Evolutionary conservation across 2,797 vertebrate species (phyloP).

Genomic region (Rhinatrema bivittatum): DNA sequence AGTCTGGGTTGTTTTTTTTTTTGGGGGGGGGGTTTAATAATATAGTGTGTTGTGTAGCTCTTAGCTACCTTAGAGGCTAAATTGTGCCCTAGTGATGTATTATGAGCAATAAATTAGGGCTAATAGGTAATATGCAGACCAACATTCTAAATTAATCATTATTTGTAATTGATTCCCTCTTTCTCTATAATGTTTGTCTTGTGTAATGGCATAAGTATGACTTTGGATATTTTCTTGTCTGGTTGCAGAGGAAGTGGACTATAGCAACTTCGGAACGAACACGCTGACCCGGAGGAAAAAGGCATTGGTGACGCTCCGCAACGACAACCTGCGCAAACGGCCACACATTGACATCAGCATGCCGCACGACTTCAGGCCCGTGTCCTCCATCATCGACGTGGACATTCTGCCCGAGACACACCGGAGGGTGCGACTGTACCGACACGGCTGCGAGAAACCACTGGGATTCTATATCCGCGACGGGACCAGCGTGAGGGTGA

Average conservation of each 20-base stretch:
- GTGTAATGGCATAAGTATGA: too few species aligned
- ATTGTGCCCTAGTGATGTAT: too few species aligned
- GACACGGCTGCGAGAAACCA: conserved; percentile 88
- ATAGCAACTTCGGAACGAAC: conserved; percentile 78
- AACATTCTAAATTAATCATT: too few species aligned
- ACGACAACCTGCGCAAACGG: conserved; percentile 81
- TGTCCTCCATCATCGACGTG: conserved; percentile 96
- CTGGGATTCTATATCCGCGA: conserved; percentile 96
- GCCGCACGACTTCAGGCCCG: conserved; percentile 92
- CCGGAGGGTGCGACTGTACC: conserved; percentile 84
- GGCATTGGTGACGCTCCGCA: conserved; percentile 76
- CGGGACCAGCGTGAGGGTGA: conserved; percentile 87
- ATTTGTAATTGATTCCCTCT: background rate
- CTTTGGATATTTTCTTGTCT: conserved; percentile 8
- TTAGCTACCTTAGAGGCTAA: too few species aligned
- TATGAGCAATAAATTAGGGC: too few species aligned
- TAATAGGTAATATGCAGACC: too few species aligned
- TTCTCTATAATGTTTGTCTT: too few species aligned
- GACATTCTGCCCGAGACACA: conserved; percentile 95
- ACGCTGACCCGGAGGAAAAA: conserved; percentile 84
- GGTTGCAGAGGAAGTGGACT: conserved; percentile 89
- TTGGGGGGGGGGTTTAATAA: too few species aligned
- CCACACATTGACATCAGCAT: conserved; percentile 87
- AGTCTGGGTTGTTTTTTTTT: too few species aligned
- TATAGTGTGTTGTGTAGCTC: too few species aligned